Conservation (phyloP, 2,888 invertebrate species). For the Scelioninae gen. 2 region DNA sequence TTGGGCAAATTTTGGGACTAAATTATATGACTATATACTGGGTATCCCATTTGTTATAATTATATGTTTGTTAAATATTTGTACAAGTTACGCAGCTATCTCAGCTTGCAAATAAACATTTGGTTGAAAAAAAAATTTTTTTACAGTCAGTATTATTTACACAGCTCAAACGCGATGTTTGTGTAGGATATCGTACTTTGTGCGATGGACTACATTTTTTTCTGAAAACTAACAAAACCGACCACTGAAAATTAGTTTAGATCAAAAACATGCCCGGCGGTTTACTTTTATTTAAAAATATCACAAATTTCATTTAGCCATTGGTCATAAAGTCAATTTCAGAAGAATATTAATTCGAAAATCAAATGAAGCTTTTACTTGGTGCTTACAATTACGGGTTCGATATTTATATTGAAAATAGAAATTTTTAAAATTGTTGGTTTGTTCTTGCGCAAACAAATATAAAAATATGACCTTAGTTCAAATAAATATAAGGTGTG, state of each 20-base stretch:
- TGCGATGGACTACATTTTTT: too few relatives aligned
- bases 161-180: background rate
- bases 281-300: constrained; percentile 5
- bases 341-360: constrained; percentile 1
- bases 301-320: constrained; percentile 2
- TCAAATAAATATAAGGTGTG: too few relatives aligned
- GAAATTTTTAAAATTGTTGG: too few relatives aligned
- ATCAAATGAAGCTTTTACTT: constrained; percentile 3
- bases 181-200: background rate
- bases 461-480: too few relatives aligned
- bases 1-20: too few relatives aligned
- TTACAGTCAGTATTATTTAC: background rate
- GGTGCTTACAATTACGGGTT: background rate
- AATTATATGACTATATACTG: too few relatives aligned
- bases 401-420: background rate
- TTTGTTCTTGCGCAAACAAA: too few relatives aligned
- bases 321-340: constrained; percentile 4
- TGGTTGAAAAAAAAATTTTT: too few relatives aligned
- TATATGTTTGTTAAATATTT: background rate
- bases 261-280: too few relatives aligned
- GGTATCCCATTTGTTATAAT: too few relatives aligned
- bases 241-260: too few relatives aligned
- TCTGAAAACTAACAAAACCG: too few relatives aligned
- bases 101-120: background rate
- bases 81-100: background rate